Evolutionary conservation across 2,113 vertebrate genomes (phyloP), one percentile per base, ranked within the genome.

Genomic region (Rhinoptilus africanus): DNA sequence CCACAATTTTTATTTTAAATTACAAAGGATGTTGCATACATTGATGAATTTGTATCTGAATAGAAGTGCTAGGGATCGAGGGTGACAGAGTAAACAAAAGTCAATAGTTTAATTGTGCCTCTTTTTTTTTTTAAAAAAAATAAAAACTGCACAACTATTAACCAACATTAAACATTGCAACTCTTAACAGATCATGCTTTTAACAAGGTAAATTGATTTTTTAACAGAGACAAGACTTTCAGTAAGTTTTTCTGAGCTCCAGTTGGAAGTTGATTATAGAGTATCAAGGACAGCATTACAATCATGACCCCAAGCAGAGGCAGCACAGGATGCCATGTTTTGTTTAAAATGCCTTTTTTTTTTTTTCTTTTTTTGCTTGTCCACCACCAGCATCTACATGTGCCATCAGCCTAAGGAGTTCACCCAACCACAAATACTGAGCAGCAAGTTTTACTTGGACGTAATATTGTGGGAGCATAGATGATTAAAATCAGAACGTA

Each of bases 201-300:
- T 98, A 99, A 99, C 99, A 99, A 98, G 98, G 98, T 99, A 99
- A 99, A 98, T 98, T 98, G 98, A 99, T 98, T 92, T 97, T 97
- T 98, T 99, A 99, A 99, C 98, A 99, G 98, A 99, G 98, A 99
- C 99, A 98, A 98, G 98, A 99, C 99, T 98, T 98, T 99, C 98
- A 98, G 98, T 98, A 98, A 98, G 98, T 98, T 99, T 98, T 97
- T 97, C 98, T 98, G 98, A 99, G 98, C 98, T 99, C 99, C 99
- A 99, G 98, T 98, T 98, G 98, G 98, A 98, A 96, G 97, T 69
- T 82, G 84, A 95, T 93, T 92, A 98, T 76, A 97, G 96, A 97
- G 45, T 97, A 97, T 93, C 97, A 92, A 96, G 96, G 97, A 98
- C 87, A 97, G 97, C 93, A 81, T 97, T 97, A 98, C 97, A 98